Percentiles rank a stretch among this genome's conserved stretches.
Conservation (phyloP, 2,113 vertebrate species). For the human region DNA sequence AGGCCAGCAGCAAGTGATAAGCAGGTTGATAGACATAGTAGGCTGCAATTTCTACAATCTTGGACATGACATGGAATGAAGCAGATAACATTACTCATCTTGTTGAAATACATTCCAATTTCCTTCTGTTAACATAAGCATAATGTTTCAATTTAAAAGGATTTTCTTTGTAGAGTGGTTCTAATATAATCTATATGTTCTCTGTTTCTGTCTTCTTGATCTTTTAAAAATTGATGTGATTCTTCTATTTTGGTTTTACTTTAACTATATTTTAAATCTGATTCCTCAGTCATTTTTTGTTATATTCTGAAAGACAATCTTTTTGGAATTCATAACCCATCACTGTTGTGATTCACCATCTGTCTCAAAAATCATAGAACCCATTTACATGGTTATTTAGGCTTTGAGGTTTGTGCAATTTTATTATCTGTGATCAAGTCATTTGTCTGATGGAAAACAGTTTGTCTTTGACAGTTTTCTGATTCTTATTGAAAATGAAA, state of each 20-base stretch:
- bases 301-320: conserved; percentile 64
- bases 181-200: conserved; percentile 27
- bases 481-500: conserved; percentile 74
- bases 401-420: conserved; percentile 73
- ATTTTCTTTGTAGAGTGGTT: conserved; percentile 35
- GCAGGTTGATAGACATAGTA: neutral
- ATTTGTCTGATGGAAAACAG: conserved; percentile 62
- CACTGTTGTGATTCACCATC: conserved; percentile 70
- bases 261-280: conserved; percentile 62
- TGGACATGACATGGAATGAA: conserved; percentile 2
- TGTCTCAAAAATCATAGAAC: conserved; percentile 75
- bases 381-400: conserved; percentile 78
- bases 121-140: conserved; percentile 8
- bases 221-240: conserved; percentile 66
- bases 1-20: neutral
- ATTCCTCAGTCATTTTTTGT: conserved; percentile 50
- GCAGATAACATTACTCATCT: neutral
- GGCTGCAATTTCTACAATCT: neutral
- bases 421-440: conserved; percentile 76
- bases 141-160: conserved; percentile 42
- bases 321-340: conserved; percentile 73
- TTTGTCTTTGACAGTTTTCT: conserved; percentile 77
- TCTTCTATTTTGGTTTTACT: conserved; percentile 57
- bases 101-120: conserved; percentile 34
- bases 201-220: conserved; percentile 44